Base-by-base conservation (phyloP, 30 jellyfish, hydroid and myxozoan genomes). In the Rhopilema esculentum region DNA sequence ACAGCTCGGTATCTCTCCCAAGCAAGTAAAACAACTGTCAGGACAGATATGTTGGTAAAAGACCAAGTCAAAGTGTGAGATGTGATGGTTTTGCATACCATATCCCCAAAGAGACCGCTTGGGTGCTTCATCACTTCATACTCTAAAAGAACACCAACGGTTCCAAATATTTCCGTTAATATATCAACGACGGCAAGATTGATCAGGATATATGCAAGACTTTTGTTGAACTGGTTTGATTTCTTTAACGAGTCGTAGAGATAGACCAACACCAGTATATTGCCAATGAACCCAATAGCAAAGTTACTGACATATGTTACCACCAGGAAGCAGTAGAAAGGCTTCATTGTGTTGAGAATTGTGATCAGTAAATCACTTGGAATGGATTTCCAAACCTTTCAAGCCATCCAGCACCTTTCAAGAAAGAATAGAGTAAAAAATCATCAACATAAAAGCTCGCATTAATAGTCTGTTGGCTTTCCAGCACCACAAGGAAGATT, bases 1-100 rank as follows among this genome's bases (percentile, higher is more conserved):
- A 80, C 89, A 72, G 92, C 89, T 50, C 82, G 77, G 81, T 80
- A 89, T 20, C 97, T 66, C 72, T 89, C 97, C 97, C 97, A 89
- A 4, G 93, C 80, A 7, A 89, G 82, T 69, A 79, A 51, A 25
- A 79, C 83, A 29, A 89, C 86, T 8, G 90, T 79, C 64, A 80
- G 27, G 22, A 89, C 93, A 52, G 97, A 89, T 16, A 89, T 77
- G 51, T 89, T 89, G 17, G 97, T 73, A 52, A 79, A 89, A 1
- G 88, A 26, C 97, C 97, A 89, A 23, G 87, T 70, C 27, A 81
- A 52, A 4, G 97, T 65, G 53, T 80, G 83, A 18, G 92, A 77
- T 0, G 93, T 89, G 31, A 89, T 19, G 9, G 62, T 27, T 50
- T 89, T 89, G 85, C 97, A 89, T 7, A 89, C 33, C 0, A 81